phyloP scores from a whole-genome alignment of 2,113 vertebrate genomes.

The Isurus oxyrinchus region DNA sequence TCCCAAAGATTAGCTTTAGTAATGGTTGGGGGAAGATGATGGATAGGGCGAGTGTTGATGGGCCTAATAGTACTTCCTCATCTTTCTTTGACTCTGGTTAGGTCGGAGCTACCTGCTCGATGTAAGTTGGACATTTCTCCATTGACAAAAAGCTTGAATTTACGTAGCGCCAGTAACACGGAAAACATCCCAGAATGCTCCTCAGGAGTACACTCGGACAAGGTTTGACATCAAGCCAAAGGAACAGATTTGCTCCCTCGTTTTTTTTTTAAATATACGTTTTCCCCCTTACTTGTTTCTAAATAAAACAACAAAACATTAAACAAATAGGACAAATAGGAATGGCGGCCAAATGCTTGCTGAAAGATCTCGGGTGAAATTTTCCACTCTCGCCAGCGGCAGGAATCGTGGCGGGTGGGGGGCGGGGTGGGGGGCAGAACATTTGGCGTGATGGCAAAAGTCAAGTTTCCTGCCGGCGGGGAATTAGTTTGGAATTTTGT shows the following conservation, averaged over 20 bases:
- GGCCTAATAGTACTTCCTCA: not conserved
- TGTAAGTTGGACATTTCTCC: not conserved
- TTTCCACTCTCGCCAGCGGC: no score
- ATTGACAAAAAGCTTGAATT: not conserved
- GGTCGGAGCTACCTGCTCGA: not conserved
- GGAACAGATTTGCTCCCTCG: not conserved
- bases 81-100: not conserved
- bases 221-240: not conserved
- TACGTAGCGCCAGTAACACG: not conserved
- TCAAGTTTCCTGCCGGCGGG: no score
- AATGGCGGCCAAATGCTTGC: no score
- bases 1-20: not conserved
- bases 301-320: no score
- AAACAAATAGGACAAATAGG: no score
- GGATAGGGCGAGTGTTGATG: not conserved
- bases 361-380: no score
- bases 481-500: no score
- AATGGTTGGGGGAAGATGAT: not conserved
- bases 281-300: no score
- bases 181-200: not conserved
- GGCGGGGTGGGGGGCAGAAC: no score
- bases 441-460: no score
- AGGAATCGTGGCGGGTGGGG: no score
- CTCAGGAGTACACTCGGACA: not conserved
- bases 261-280: no score